Conservation (phyloP, 2,888 invertebrate genomes). For the Lamellibrachia satsuma region DNA sequence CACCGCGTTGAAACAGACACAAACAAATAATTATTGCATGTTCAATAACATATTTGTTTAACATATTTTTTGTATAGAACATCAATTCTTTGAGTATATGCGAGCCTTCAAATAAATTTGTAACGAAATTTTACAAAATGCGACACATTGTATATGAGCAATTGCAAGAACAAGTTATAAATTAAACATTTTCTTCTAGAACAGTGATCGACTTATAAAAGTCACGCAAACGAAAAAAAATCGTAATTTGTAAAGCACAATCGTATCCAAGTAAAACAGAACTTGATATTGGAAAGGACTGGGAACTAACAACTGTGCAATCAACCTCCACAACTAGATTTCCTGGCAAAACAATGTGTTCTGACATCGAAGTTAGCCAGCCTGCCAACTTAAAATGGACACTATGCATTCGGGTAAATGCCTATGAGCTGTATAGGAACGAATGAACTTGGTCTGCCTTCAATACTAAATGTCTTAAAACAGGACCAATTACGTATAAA, state of each 20-base stretch:
- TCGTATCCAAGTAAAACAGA: neutral
- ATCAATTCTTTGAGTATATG: neutral
- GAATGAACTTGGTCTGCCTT: neutral
- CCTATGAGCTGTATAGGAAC: neutral
- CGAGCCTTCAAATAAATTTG: neutral
- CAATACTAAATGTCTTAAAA: constrained; percentile 5
- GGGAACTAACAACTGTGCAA: too few relatives aligned
- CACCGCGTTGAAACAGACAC: neutral
- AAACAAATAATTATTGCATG: neutral
- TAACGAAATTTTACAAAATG: neutral
- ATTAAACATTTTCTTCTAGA: neutral
- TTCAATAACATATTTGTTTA: neutral
- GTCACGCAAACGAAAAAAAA: neutral
- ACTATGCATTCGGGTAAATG: neutral
- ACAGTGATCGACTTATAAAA: neutral
- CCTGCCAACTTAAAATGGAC: neutral
- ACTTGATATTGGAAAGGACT: neutral
- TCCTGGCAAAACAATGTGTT: neutral
- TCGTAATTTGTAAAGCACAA: neutral
- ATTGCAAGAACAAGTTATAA: neutral
- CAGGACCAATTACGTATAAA: neutral
- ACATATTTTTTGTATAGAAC: neutral
- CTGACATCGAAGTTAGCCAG: neutral
- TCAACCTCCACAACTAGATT: neutral
- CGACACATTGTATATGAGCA: neutral